Conservation (phyloP, 2,888 invertebrate genomes). For the Protonemura montana region DNA sequence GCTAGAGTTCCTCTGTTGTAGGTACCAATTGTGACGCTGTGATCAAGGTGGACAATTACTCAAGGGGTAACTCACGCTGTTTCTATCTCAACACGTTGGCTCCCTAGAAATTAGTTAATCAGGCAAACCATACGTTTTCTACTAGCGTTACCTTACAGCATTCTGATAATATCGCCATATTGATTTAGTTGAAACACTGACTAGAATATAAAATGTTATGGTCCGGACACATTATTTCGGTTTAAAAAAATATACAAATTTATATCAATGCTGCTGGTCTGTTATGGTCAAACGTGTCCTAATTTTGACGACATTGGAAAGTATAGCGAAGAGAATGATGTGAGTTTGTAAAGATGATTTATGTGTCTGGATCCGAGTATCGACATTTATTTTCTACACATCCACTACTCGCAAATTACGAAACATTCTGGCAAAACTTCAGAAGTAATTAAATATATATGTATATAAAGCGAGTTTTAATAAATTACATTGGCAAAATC, state of each 20-base stretch:
- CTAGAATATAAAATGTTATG: background rate
- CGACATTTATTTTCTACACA: background rate
- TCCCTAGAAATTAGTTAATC: background rate
- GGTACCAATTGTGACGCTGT: background rate
- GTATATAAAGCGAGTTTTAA: background rate
- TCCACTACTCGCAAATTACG: background rate
- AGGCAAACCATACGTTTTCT: background rate
- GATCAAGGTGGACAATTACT: background rate
- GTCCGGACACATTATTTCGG: background rate
- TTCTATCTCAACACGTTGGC: background rate
- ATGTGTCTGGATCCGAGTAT: background rate
- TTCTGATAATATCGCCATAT: background rate
- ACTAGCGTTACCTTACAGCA: background rate
- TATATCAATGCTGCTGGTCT: background rate
- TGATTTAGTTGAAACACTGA: background rate
- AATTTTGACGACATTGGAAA: background rate
- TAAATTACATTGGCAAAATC: background rate
- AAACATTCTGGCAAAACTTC: conserved; percentile 12
- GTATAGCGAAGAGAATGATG: background rate
- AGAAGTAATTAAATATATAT: conserved; percentile 1
- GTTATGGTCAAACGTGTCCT: background rate
- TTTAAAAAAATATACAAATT: background rate
- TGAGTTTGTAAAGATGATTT: background rate
- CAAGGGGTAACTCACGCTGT: background rate
- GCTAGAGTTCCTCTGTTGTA: background rate